Conservation (phyloP, 2,888 invertebrate species). For the Lycaena phlaeas region DNA sequence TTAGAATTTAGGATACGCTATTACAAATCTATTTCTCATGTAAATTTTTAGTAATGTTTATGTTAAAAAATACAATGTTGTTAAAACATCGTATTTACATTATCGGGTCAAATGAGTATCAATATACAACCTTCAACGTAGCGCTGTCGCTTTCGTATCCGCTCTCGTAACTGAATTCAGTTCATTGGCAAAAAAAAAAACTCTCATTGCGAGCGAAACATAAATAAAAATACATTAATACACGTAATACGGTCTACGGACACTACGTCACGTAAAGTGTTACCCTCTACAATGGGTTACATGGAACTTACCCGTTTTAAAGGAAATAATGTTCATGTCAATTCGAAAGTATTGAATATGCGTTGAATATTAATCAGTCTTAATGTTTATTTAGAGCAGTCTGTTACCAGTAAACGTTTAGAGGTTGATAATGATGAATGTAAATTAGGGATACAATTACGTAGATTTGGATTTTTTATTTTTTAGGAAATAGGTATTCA, state of each 20-base stretch:
- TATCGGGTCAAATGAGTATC: neutral
- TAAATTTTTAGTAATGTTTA: too few relatives aligned
- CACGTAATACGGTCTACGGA: constrained; percentile 18
- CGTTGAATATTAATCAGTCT: too few relatives aligned
- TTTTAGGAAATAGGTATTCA: too few relatives aligned
- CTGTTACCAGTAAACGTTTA: too few relatives aligned
- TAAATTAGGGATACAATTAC: too few relatives aligned
- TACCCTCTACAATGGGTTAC: neutral
- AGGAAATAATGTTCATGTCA: too few relatives aligned
- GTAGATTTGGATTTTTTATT: too few relatives aligned
- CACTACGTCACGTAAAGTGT: constrained; percentile 13
- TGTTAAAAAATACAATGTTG: neutral
- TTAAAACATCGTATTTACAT: constrained; percentile 1
- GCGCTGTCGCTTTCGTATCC: constrained; percentile 12
- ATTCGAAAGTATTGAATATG: too few relatives aligned
- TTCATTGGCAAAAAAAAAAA: constrained; percentile 14
- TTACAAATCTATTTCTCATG: too few relatives aligned
- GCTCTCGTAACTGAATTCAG: constrained; percentile 9
- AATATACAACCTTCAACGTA: constrained; percentile 1
- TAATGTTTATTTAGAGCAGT: too few relatives aligned
- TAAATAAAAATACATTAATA: constrained; percentile 23
- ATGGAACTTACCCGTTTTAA: neutral
- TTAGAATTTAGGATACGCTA: too few relatives aligned
- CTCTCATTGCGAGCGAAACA: constrained; percentile 17
- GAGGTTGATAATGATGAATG: too few relatives aligned